phyloP scores from a whole-genome alignment of 2,113 vertebrate genomes.

The Ophiodon elongatus region DNA sequence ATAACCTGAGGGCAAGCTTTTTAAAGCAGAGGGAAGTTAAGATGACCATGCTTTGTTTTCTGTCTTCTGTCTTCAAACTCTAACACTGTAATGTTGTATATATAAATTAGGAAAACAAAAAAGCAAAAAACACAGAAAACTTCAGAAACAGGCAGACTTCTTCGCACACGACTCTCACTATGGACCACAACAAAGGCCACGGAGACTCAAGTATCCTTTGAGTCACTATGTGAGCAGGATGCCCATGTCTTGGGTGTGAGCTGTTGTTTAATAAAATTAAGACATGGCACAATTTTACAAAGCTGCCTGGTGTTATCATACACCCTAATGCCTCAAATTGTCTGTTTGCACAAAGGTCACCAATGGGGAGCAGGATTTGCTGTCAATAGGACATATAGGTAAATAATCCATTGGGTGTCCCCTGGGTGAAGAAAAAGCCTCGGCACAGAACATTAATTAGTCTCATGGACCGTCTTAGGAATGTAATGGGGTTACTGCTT shows the following conservation, averaged over 20 bases:
- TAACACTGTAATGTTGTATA: not conserved
- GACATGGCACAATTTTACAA: conserved; percentile 51
- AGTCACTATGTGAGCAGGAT: conserved; percentile 40
- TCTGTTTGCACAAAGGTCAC: conserved; percentile 60
- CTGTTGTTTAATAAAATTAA: conserved; percentile 30
- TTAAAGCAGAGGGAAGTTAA: conserved; percentile 62
- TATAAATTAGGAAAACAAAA: conserved; percentile 7
- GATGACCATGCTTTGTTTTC: conserved; percentile 65
- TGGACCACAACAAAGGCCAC: conserved; percentile 28
- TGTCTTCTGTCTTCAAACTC: conserved; percentile 3
- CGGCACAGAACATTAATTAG: conserved; percentile 84
- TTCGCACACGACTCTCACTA: conserved; percentile 5
- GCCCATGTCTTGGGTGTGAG: conserved; percentile 30
- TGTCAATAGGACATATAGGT: conserved; percentile 81
- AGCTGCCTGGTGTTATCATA: conserved; percentile 41
- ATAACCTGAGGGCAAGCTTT: conserved; percentile 65
- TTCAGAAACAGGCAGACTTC: conserved; percentile 1
- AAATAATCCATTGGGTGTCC: conserved; percentile 83
- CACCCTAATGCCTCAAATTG: conserved; percentile 45
- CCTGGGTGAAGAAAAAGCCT: conserved; percentile 76
- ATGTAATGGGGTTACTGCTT: conserved; percentile 79
- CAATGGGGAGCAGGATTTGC: conserved; percentile 60
- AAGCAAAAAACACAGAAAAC: conserved; percentile 2
- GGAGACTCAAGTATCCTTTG: conserved; percentile 25
- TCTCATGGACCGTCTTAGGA: conserved; percentile 79